These are phyloP conservation scores for Rhinichthys klamathensis DNA, from an alignment of 2,113 vertebrate species.

Conservation along the genomic window DNA sequence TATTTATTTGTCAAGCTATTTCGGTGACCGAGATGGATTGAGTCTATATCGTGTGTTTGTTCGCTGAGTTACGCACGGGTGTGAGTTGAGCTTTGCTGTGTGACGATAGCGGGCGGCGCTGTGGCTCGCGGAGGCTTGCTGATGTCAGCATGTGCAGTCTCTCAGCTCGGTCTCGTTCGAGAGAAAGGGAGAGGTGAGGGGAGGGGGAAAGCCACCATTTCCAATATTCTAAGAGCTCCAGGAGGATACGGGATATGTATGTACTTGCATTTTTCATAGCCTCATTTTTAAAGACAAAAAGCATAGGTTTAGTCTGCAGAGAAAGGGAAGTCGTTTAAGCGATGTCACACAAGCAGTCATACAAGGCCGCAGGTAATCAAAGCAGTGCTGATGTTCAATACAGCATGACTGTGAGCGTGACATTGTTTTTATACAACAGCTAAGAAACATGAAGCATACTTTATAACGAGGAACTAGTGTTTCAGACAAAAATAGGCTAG, in stretches of 20 bases:
- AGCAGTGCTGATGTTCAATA: background rate
- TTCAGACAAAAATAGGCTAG: background rate
- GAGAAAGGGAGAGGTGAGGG: slow-evolving; percentile 4
- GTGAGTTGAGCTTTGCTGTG: slow-evolving; percentile 19
- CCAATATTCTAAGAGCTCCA: slow-evolving; percentile 32
- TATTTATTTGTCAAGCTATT: slow-evolving; percentile 2
- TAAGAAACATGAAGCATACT: background rate
- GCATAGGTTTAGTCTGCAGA: background rate
- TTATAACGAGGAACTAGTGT: background rate
- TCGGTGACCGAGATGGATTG: background rate
- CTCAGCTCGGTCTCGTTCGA: slow-evolving; percentile 58
- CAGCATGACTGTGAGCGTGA: background rate
- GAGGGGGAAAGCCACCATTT: slow-evolving; percentile 42
- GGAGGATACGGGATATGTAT: slow-evolving; percentile 22
- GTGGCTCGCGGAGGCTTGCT: slow-evolving; percentile 73
- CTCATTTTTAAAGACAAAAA: background rate
- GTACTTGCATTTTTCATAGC: background rate
- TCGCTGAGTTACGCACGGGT: slow-evolving; percentile 23
- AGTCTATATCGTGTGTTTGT: background rate
- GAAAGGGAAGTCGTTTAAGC: background rate
- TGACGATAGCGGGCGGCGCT: slow-evolving; percentile 52
- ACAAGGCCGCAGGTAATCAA: background rate
- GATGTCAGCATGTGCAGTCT: slow-evolving; percentile 79
- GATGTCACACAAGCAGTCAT: background rate
- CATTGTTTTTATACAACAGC: background rate